Conservation (phyloP, 2,888 invertebrate genomes). For the Cantharis rufa region DNA sequence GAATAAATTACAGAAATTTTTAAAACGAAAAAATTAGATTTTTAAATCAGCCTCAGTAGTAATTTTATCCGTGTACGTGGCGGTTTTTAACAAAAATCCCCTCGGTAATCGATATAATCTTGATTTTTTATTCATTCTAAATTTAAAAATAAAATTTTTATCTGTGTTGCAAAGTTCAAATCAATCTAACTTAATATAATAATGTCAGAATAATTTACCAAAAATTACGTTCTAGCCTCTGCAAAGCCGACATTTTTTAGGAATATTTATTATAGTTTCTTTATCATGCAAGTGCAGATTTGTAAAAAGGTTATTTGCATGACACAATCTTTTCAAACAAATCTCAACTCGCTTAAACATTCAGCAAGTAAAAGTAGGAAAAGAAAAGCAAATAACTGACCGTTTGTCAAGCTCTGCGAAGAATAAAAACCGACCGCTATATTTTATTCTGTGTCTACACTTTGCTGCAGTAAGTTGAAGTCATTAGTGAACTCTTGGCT, state of each 20-base stretch:
- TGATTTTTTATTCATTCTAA: neutral
- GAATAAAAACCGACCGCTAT: constrained; percentile 25
- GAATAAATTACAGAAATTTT: neutral
- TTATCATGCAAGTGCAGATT: constrained; percentile 25
- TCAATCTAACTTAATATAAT: neutral
- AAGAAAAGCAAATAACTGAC: constrained; percentile 27
- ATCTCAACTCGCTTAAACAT: constrained; percentile 13
- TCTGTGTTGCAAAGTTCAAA: neutral
- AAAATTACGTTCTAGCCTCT: neutral
- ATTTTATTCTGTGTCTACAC: constrained; percentile 22
- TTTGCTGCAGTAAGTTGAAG: constrained; percentile 15
- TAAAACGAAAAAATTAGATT: neutral
- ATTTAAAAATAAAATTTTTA: neutral
- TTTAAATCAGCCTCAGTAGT: neutral
- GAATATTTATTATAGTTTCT: constrained; percentile 22
- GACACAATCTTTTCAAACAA: constrained; percentile 28
- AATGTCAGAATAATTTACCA: constrained; percentile 3
- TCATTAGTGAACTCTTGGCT: constrained; percentile 18
- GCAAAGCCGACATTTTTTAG: neutral
- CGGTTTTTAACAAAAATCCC: neutral
- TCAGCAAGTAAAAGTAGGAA: constrained; percentile 9
- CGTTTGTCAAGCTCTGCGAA: constrained; percentile 25
- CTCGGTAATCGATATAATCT: neutral
- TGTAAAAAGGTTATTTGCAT: constrained; percentile 26
- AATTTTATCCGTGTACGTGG: neutral